Percentiles rank a stretch among this genome's conserved stretches.
phyloP scores from a whole-genome alignment of 2,113 vertebrate genomes.

The Sus scrofa region T2T-Sscrofa CM000815.6:97998501-97999000 shows the following conservation, averaged over 20 bases:
- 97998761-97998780: not conserved
- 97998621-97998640: not conserved
- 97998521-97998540: not conserved
- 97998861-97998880: not conserved
- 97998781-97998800: not conserved
- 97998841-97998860: not conserved
- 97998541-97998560: not conserved
- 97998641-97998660: not conserved
- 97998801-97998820: not conserved
- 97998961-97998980: too few species aligned
- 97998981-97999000: too few species aligned
- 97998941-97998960: too few species aligned
- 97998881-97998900: not conserved
- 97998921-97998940: too few species aligned
- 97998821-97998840: not conserved
- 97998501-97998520: not conserved
- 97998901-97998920: too few species aligned
- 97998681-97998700: not conserved
- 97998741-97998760: not conserved
- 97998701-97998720: too few species aligned
- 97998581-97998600: accelerated
- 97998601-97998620: not conserved
- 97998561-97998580: not conserved
- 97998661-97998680: not conserved
- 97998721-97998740: not conserved